A percentile compares a stretch with the other conserved stretches of the same genome.
phyloP scores from a whole-genome alignment of 2,888 invertebrate species.

The Andrena praecox region DNA sequence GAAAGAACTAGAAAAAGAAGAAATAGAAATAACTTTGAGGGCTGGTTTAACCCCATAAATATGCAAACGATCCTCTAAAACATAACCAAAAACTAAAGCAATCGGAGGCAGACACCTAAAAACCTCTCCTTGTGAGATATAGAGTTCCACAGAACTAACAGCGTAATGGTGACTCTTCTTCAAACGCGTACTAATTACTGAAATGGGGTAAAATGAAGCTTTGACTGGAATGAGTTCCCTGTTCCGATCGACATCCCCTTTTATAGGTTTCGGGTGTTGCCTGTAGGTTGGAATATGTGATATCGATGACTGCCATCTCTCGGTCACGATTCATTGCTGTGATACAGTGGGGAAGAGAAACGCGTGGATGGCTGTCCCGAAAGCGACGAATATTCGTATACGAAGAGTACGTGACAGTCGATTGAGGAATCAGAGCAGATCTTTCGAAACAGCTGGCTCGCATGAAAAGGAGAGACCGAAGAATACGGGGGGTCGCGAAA shows the following conservation, averaged over 20 bases:
- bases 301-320: background rate
- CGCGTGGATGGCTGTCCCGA: slow-evolving; percentile 4
- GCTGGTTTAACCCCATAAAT: too few species aligned
- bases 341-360: background rate
- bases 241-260: background rate
- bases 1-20: too few species aligned
- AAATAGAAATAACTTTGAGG: too few species aligned
- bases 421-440: too few species aligned
- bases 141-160: background rate
- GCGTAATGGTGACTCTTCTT: background rate
- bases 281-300: background rate
- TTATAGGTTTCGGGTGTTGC: background rate
- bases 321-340: background rate
- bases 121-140: too few species aligned
- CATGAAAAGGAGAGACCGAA: background rate
- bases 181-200: background rate
- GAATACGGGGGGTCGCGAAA: background rate
- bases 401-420: too few species aligned
- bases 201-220: background rate
- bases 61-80: too few species aligned
- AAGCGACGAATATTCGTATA: background rate
- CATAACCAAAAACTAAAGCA: too few species aligned
- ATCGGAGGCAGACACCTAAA: too few species aligned
- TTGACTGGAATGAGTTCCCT: background rate
- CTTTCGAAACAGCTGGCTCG: too few species aligned